Base-by-base conservation (phyloP, 2,113 vertebrate genomes). In the Macroglossus sobrinus region DNA sequence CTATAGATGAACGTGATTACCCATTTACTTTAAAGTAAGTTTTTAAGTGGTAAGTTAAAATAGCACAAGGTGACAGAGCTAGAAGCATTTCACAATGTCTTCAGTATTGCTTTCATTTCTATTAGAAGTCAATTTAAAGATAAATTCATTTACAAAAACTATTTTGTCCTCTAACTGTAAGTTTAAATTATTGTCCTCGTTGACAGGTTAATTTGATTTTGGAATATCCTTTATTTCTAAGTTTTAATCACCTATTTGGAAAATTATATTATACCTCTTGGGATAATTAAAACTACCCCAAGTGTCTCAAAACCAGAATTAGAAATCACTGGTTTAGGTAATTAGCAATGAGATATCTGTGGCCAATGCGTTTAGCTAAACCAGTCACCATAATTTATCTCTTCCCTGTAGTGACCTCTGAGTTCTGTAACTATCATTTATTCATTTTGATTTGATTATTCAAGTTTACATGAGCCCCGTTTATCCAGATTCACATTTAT, bases 181-280 rank as follows among this genome's bases (percentile, higher is more conserved):
- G 7, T 84, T 93, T 66, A 81, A 30, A 89, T 95, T 91, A 84
- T 24, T 91, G 72, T 21, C 66, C 69, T 40, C 14, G 2, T 10
- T 71, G 12, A 30, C 24, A 95, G 13, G 14, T 84, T 93, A 84
- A 88, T 93, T 93, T 89, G 33, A 93, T 89, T 91, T 89, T 89
- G 38, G 55, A 91, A 91, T 91, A 80, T 64, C 14, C 21, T 75
- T 75, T 64, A 74, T 80, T 75, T 96, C 59, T 91, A 88, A 81
- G 45, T 85, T 93, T 95, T 86, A 96, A 81, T 85, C 76, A 94
- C 22, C 55, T 64, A 61, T 96, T 57, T 94, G n/a, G 35, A 76
- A 97, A 94, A 95, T 92, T 57, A 50, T 72, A 84, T 72, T 80
- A 35, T 38, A 75, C 24, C 35, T 69, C 76, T 80, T 84, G 43